A percentile compares a stretch with the other conserved stretches of the same genome.
Conservation (phyloP, 2,888 invertebrate genomes). For the Drosophila barbarae region DNA sequence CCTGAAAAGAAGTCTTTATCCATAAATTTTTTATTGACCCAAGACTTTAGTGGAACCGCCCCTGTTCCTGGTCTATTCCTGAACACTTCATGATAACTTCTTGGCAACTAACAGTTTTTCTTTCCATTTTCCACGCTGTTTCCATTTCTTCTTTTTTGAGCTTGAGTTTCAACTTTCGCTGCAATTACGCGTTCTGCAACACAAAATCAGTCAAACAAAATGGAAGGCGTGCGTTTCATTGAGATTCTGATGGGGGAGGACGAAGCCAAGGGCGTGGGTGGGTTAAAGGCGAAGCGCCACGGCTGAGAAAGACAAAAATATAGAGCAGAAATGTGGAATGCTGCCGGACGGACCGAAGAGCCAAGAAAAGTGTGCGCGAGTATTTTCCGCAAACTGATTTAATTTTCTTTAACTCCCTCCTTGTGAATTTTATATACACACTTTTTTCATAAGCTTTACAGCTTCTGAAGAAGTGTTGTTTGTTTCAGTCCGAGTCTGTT, state of each 20-base stretch:
- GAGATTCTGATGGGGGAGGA: conserved; percentile 47
- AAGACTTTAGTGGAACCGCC: not conserved
- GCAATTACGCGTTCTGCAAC: conserved; percentile 71
- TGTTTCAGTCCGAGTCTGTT: conserved; percentile 22
- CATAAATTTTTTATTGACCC: not conserved
- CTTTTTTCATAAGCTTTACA: conserved; percentile 11
- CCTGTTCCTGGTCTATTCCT: conserved; percentile 24
- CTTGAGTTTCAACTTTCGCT: conserved; percentile 65
- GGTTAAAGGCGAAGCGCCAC: not conserved
- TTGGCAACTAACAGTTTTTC: conserved; percentile 36
- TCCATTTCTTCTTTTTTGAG: conserved; percentile 34
- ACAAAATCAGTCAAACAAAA: conserved; percentile 72
- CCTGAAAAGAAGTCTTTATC: not conserved
- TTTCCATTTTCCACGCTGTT: conserved; percentile 12
- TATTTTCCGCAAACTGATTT: conserved; percentile 70
- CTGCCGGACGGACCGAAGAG: conserved; percentile 29
- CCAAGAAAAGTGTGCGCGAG: conserved; percentile 60
- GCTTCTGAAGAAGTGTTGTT: conserved; percentile 21
- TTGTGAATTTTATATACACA: conserved; percentile 63
- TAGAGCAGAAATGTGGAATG: not conserved
- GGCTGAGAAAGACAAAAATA: not conserved
- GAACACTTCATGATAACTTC: conserved; percentile 35
- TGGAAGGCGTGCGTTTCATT: conserved; percentile 71
- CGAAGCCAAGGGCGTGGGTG: conserved; percentile 8
- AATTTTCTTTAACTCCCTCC: conserved; percentile 61